Conservation (phyloP, 2,797 vertebrate species). For the Pseudomugil gertrudae region DNA sequence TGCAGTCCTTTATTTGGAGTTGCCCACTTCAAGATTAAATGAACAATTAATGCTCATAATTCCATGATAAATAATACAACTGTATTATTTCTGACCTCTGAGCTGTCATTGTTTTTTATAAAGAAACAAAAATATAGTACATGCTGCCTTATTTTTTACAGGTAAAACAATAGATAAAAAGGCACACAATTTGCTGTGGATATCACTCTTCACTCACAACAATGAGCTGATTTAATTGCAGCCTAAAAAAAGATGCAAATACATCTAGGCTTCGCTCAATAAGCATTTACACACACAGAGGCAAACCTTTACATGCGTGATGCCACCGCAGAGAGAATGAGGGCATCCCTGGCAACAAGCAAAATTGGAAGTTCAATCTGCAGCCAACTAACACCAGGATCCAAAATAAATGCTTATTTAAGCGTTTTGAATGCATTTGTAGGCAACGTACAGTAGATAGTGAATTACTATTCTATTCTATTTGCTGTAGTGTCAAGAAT, state of each 20-base stretch:
- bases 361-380: conserved; percentile 58
- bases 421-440: conserved; percentile 32
- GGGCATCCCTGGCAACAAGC: conserved; percentile 56
- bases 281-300: conserved; percentile 9
- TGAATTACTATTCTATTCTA: too few species aligned
- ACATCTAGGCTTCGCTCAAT: conserved; percentile 17
- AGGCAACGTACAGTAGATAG: conserved; percentile 24
- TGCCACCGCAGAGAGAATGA: conserved; percentile 51
- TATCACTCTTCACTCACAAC: conserved; percentile 7
- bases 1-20: conserved; percentile 12
- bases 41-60: conserved; percentile 27
- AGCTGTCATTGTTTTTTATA: conserved; percentile 10
- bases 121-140: not conserved
- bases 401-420: conserved; percentile 44
- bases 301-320: conserved; percentile 33
- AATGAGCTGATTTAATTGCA: conserved; percentile 30
- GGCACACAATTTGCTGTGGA: conserved; percentile 21
- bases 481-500: conserved; percentile 57
- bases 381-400: conserved; percentile 42
- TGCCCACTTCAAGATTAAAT: conserved; percentile 6
- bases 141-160: not conserved
- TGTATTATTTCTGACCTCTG: conserved; percentile 13
- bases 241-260: conserved; percentile 30
- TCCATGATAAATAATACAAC: conserved; percentile 13
- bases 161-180: not conserved